phyloP scores from a whole-genome alignment of 2,797 vertebrate genomes.

The Pipistrellus pygmaeus region DNA sequence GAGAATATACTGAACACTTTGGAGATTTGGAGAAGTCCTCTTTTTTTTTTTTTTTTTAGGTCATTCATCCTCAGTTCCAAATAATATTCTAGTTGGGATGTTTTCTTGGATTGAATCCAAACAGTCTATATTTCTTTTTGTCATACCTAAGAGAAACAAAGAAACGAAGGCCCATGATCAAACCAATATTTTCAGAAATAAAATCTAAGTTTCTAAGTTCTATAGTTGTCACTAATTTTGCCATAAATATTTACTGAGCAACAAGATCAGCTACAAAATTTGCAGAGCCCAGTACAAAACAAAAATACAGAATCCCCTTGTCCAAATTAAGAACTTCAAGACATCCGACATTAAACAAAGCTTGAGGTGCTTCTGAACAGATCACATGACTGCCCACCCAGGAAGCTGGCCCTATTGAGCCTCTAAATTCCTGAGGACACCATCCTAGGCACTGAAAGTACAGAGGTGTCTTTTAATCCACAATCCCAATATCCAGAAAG shows the following conservation, averaged over 20 bases:
- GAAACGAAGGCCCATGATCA: background rate
- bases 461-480: background rate
- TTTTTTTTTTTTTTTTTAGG: background rate
- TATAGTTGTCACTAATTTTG: background rate
- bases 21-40: background rate
- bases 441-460: background rate
- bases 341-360: background rate
- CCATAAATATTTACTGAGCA: background rate
- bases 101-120: background rate
- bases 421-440: background rate
- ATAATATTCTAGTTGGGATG: background rate
- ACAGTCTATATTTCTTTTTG: background rate
- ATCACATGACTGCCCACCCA: fast-evolving
- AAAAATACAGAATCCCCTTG: background rate
- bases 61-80: background rate
- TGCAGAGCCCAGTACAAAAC: background rate
- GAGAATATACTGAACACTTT: background rate
- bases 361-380: background rate
- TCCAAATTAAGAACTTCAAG: background rate
- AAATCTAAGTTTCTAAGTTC: constrained; percentile 1
- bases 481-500: background rate
- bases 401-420: background rate
- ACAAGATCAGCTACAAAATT: background rate
- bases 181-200: background rate
- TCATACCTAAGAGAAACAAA: background rate